Evolutionary conservation across 2,888 invertebrate species (phyloP).

Genomic region (Orthosia incerta): DNA sequence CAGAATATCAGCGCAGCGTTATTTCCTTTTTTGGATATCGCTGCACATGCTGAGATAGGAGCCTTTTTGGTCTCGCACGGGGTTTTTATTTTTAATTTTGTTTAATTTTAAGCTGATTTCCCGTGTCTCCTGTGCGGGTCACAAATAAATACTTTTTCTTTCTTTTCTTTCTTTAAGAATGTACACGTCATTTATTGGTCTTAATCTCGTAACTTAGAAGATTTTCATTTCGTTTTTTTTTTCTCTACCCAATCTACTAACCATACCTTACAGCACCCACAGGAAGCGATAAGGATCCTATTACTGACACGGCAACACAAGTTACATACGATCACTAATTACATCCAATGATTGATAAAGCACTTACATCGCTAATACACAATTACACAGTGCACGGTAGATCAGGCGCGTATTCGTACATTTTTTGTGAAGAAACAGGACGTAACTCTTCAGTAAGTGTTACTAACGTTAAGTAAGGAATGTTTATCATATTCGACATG

Average conservation of each 20-base stretch:
- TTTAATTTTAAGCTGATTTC: too few species aligned
- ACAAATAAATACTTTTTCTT: too few species aligned
- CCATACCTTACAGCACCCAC: not conserved
- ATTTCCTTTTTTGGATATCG: too few species aligned
- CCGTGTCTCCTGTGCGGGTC: too few species aligned
- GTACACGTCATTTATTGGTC: too few species aligned
- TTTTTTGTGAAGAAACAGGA: constrained; percentile 28
- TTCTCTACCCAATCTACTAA: too few species aligned
- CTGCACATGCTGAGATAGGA: too few species aligned
- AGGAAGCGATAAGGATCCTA: constrained; percentile 42
- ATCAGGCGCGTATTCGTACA: constrained; percentile 41
- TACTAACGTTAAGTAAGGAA: constrained; percentile 46
- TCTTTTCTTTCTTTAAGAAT: too few species aligned
- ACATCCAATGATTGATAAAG: constrained; percentile 44
- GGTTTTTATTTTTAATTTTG: too few species aligned
- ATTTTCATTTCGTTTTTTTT: too few species aligned
- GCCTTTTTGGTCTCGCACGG: too few species aligned
- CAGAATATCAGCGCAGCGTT: too few species aligned
- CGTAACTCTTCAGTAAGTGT: constrained; percentile 47
- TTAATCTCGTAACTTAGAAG: not conserved
- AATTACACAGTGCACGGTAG: constrained; percentile 49
- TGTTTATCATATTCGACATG: constrained; percentile 26
- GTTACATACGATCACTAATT: constrained; percentile 49
- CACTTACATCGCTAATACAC: constrained; percentile 45
- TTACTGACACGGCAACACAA: constrained; percentile 2